These are phyloP conservation scores for Cenopis cana DNA, from an alignment of 2,888 invertebrate species.

Conservation along the genomic window DNA sequence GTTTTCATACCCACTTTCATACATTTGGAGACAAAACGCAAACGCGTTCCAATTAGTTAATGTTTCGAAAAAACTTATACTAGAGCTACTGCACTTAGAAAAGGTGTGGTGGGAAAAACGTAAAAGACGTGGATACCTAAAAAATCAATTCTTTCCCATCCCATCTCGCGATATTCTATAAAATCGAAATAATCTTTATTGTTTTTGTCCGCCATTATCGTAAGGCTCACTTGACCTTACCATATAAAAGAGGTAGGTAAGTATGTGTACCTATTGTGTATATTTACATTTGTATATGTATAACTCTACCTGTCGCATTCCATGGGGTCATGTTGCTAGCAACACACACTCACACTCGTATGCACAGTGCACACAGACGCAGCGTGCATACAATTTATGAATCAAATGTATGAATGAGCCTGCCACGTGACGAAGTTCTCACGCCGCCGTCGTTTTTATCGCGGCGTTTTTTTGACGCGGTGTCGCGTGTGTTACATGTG, in stretches of 20 bases:
- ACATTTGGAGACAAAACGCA: too few species aligned
- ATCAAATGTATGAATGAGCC: slow-evolving; percentile 84
- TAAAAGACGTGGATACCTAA: too few species aligned
- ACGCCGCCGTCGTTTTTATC: slow-evolving; percentile 78
- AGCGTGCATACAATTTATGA: slow-evolving; percentile 73
- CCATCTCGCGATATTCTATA: too few species aligned
- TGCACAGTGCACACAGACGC: slow-evolving; percentile 53
- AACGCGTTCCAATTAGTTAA: too few species aligned
- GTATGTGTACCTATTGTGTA: too few species aligned
- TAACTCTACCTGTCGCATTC: slow-evolving; percentile 35
- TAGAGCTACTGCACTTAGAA: too few species aligned
- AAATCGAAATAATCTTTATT: neutral
- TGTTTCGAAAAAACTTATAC: too few species aligned
- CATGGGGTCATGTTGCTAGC: slow-evolving; percentile 39
- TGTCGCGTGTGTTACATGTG: slow-evolving; percentile 81
- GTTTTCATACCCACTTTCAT: too few species aligned
- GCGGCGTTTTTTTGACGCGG: slow-evolving; percentile 67
- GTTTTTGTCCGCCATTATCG: slow-evolving; percentile 8
- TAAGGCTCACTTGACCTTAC: slow-evolving; percentile 19
- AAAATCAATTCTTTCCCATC: too few species aligned
- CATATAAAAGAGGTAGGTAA: slow-evolving; percentile 7
- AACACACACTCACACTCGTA: slow-evolving; percentile 17
- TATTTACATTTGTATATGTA: slow-evolving; percentile 25
- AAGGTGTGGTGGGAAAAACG: too few species aligned
- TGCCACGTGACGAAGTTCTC: slow-evolving; percentile 81